phyloP scores from a whole-genome alignment of 1,140 invertebrate genomes.

The Drosophila simulans region DNA sequence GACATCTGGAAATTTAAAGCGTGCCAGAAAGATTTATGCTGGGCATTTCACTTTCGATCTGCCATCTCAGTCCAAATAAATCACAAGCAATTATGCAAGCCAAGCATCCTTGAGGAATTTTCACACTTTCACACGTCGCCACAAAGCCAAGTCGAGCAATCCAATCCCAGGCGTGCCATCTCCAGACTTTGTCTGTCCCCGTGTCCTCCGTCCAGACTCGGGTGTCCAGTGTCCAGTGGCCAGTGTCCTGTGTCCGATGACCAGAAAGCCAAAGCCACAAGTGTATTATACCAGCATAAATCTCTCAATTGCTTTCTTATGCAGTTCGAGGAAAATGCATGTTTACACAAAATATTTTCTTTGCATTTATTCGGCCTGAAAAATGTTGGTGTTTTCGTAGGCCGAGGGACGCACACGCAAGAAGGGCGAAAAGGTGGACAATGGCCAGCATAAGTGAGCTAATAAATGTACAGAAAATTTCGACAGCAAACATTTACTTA shows the following conservation, averaged over 20 bases:
- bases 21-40: constrained; percentile 6
- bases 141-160: constrained; percentile 48
- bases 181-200: constrained; percentile 4
- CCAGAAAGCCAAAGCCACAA: constrained; percentile 67
- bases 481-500: constrained; percentile 81
- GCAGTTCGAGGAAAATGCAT: constrained; percentile 59
- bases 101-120: constrained; percentile 80
- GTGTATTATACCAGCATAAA: constrained; percentile 72
- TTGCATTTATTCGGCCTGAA: constrained; percentile 61
- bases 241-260: constrained; percentile 23
- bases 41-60: constrained; percentile 53
- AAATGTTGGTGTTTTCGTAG: constrained; percentile 3
- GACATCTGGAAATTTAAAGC: constrained; percentile 6
- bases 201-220: not conserved
- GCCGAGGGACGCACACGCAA: constrained; percentile 56
- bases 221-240: constrained; percentile 7
- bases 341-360: constrained; percentile 80
- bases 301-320: constrained; percentile 79
- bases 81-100: constrained; percentile 77
- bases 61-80: constrained; percentile 74
- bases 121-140: constrained; percentile 75
- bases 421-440: constrained; percentile 17
- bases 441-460: constrained; percentile 65
- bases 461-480: constrained; percentile 82
- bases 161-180: constrained; percentile 42